phyloP scores from a whole-genome alignment of 2,113 vertebrate genomes.

The Oenanthe melanoleuca region DNA sequence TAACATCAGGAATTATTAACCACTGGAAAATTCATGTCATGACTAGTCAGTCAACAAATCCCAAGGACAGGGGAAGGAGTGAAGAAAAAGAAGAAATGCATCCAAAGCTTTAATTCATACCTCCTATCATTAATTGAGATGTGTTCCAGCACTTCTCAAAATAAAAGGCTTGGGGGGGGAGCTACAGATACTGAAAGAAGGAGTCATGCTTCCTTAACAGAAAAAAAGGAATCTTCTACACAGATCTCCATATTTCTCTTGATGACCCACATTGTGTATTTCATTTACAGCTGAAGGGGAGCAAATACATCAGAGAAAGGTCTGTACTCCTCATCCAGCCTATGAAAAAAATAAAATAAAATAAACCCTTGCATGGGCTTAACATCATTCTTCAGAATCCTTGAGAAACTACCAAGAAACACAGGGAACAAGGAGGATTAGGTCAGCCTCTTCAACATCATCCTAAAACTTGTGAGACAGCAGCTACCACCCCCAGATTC shows the following conservation, averaged over 20 bases:
- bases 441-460: not conserved
- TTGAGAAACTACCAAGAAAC: not conserved
- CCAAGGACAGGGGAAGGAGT: not conserved
- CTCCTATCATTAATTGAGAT: not conserved
- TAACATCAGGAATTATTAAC: not conserved
- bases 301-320: not conserved
- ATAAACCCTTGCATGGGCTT: not conserved
- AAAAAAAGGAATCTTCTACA: not conserved
- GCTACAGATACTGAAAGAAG: not conserved
- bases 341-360: not conserved
- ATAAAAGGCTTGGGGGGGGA: fast-evolving
- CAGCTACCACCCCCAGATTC: not conserved
- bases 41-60: not conserved
- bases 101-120: not conserved
- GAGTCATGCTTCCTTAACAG: not conserved
- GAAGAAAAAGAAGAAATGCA: not conserved
- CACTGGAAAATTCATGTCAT: not conserved
- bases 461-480: not conserved
- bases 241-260: not conserved
- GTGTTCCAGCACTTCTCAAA: not conserved
- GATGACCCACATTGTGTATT: not conserved
- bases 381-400: not conserved
- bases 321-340: not conserved
- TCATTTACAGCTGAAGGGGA: not conserved
- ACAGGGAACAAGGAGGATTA: not conserved